These are phyloP conservation scores for Drosophila gunungcola DNA, from an alignment of 1,140 invertebrate species.

Conservation along the genomic window DNA sequence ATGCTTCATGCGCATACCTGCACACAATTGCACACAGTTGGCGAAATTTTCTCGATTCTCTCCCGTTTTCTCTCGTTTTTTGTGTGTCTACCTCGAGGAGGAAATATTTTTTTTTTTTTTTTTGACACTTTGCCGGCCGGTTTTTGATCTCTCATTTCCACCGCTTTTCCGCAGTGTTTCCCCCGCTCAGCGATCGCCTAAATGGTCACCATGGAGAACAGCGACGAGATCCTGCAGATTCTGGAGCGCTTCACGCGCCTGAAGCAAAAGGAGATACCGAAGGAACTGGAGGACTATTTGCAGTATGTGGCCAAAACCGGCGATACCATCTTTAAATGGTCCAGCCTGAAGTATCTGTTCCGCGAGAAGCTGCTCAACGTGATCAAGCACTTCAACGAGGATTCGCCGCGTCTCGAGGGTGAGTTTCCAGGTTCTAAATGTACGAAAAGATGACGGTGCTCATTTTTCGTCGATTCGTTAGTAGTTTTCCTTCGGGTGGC, in stretches of 20 bases:
- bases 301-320: constrained; percentile 96
- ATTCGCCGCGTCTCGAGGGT: constrained; percentile 89
- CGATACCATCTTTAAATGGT: constrained; percentile 97
- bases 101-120: constrained; percentile 62
- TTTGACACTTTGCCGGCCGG: constrained; percentile 24
- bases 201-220: constrained; percentile 90
- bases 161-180: constrained; percentile 15
- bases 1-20: constrained; percentile 36
- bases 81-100: constrained; percentile 66
- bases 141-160: constrained; percentile 24
- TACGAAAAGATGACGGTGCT: too few relatives aligned
- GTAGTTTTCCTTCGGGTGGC: too few relatives aligned
- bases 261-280: constrained; percentile 91
- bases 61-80: constrained; percentile 27
- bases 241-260: constrained; percentile 94
- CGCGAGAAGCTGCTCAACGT: constrained; percentile 94
- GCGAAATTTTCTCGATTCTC: neutral
- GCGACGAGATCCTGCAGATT: constrained; percentile 92
- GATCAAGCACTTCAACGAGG: constrained; percentile 94
- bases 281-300: constrained; percentile 95
- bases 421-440: constrained; percentile 4
- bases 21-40: constrained; percentile 6
- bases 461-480: too few relatives aligned
- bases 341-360: constrained; percentile 93
- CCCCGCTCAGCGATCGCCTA: constrained; percentile 21